Evolutionary conservation across 2,888 invertebrate genomes (phyloP).

Genomic region (Volucella inflata): DNA sequence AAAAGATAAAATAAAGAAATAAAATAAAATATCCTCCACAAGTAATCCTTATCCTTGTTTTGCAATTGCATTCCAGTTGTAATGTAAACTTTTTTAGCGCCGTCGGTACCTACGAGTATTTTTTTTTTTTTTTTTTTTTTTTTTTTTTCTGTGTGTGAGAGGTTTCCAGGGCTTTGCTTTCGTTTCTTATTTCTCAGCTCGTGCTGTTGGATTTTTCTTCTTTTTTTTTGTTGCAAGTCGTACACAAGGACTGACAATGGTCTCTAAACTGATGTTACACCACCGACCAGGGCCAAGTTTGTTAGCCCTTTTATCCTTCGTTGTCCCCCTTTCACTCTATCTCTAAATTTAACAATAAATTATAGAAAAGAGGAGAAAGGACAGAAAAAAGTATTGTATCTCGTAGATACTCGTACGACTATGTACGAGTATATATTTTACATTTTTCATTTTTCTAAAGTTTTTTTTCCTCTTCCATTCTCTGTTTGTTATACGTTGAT

Average conservation of each 20-base stretch:
- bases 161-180: not conserved
- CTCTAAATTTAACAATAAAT: slow-evolving; percentile 65
- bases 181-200: slow-evolving; percentile 8
- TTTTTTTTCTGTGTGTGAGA: not conserved
- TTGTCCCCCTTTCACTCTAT: slow-evolving; percentile 20
- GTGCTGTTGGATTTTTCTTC: slow-evolving; percentile 9
- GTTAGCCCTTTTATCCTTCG: slow-evolving; percentile 27
- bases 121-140: slow-evolving; percentile 35
- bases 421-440: not conserved
- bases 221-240: slow-evolving; percentile 23
- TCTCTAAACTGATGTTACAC: slow-evolving; percentile 59
- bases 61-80: slow-evolving; percentile 69
- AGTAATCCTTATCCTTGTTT: slow-evolving; percentile 61
- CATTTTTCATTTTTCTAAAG: slow-evolving; percentile 18
- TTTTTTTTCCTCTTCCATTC: not conserved
- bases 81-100: slow-evolving; percentile 68
- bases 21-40: slow-evolving; percentile 20
- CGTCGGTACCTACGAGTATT: too few species aligned
- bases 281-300: slow-evolving; percentile 57
- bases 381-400: not conserved
- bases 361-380: slow-evolving; percentile 17
- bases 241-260: slow-evolving; percentile 48
- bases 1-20: slow-evolving; percentile 10
- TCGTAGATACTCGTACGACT: too few species aligned
- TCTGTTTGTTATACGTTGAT: slow-evolving; percentile 37